phyloP scores from a whole-genome alignment of 1,140 invertebrate species.

The Sycophaga agraensis region DNA sequence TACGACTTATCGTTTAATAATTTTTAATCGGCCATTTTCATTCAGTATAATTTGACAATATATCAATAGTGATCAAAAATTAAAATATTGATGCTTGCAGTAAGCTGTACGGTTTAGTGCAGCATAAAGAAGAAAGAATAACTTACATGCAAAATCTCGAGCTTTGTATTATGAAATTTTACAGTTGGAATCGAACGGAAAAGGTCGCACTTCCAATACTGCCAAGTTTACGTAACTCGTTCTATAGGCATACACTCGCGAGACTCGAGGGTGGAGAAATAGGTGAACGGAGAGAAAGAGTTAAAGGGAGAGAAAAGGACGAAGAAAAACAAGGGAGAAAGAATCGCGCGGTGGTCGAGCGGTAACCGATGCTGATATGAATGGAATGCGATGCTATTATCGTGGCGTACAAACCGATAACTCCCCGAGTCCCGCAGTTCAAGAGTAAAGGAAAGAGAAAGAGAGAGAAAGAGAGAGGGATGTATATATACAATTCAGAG shows the following conservation, averaged over 20 bases:
- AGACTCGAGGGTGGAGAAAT: background rate
- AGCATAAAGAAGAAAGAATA: no score
- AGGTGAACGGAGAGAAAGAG: background rate
- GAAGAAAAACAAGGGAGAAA: background rate
- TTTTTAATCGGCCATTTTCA: no score
- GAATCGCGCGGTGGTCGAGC: background rate
- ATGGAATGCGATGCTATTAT: conserved; percentile 55
- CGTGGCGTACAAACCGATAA: conserved; percentile 47
- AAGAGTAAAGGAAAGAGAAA: no score
- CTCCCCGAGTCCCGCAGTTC: conserved; percentile 32
- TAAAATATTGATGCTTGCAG: no score
- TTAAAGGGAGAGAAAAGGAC: conserved; percentile 16
- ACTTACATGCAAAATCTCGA: no score
- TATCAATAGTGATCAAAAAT: no score
- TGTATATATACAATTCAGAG: background rate
- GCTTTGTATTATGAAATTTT: no score
- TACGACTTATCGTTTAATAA: no score
- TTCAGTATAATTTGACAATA: no score
- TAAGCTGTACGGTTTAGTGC: no score
- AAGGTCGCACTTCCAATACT: no score
- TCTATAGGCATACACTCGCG: background rate
- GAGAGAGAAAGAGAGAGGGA: background rate
- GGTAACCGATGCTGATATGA: conserved; percentile 47
- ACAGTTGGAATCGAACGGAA: background rate
- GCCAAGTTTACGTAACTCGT: no score